These are phyloP conservation scores for Patella pellucida DNA, from an alignment of 2,888 invertebrate species.

Conservation along the genomic window DNA sequence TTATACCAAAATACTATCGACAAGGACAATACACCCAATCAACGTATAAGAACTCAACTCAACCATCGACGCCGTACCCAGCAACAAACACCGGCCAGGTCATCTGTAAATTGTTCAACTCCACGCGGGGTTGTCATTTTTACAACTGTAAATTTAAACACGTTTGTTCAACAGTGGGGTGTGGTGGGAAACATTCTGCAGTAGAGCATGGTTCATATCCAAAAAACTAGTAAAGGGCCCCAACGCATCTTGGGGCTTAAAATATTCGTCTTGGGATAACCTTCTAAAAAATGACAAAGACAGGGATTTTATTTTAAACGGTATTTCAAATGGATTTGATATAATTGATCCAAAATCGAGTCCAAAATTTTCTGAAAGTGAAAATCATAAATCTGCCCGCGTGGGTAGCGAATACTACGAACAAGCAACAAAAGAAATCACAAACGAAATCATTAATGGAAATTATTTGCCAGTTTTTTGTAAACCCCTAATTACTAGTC, in stretches of 20 bases:
- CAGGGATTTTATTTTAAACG: background rate
- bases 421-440: background rate
- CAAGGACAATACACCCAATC: too few relatives aligned
- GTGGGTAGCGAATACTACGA: background rate
- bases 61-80: background rate
- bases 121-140: background rate
- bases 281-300: background rate
- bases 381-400: background rate
- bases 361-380: background rate
- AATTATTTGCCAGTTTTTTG: conserved; percentile 3
- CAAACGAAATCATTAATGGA: background rate
- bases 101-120: background rate
- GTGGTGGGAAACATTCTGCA: background rate
- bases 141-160: conserved; percentile 3
- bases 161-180: background rate
- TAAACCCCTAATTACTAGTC: background rate
- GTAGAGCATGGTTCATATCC: background rate
- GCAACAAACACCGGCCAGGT: background rate
- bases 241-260: background rate
- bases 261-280: background rate
- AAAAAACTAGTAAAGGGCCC: background rate
- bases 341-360: background rate
- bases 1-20: background rate
- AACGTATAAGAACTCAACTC: background rate
- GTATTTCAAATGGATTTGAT: background rate